phyloP scores from a whole-genome alignment of 2,888 invertebrate genomes.

The Reticulitermes lucifugus region DNA sequence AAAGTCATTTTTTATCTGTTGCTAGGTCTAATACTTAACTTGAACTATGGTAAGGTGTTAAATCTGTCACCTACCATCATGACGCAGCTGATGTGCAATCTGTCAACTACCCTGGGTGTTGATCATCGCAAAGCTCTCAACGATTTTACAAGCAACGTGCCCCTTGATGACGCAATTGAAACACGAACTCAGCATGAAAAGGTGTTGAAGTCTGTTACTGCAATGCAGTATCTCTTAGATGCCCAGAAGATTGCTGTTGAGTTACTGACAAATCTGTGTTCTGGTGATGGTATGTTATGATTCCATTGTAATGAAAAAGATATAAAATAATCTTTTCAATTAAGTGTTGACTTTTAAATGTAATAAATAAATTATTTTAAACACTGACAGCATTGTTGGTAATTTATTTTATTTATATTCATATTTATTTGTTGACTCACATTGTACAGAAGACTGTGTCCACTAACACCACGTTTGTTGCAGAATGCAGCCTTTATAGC shows the following conservation, averaged over 20 bases:
- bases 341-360: too few species aligned
- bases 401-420: too few species aligned
- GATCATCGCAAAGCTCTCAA: conserved; percentile 68
- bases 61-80: conserved; percentile 51
- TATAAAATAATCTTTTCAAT: too few species aligned
- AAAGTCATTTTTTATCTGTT: neutral
- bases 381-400: too few species aligned
- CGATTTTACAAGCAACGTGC: conserved; percentile 66
- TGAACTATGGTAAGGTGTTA: conserved; percentile 39
- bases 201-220: conserved; percentile 58
- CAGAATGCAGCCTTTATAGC: too few species aligned
- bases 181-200: conserved; percentile 65
- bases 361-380: too few species aligned
- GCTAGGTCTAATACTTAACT: conserved; percentile 43
- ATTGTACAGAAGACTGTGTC: too few species aligned
- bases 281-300: conserved; percentile 69
- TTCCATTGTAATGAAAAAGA: too few species aligned
- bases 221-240: conserved; percentile 66
- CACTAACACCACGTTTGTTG: too few species aligned
- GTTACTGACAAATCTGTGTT: conserved; percentile 78
- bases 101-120: conserved; percentile 68
- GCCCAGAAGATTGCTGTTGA: conserved; percentile 78
- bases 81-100: conserved; percentile 65
- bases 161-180: conserved; percentile 64
- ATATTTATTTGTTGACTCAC: too few species aligned